Percentiles rank a stretch among this genome's conserved stretches.
Evolutionary conservation across 92 coral and sea anemone species (phyloP).

Genomic region (Meandrina meandrites): DNA sequence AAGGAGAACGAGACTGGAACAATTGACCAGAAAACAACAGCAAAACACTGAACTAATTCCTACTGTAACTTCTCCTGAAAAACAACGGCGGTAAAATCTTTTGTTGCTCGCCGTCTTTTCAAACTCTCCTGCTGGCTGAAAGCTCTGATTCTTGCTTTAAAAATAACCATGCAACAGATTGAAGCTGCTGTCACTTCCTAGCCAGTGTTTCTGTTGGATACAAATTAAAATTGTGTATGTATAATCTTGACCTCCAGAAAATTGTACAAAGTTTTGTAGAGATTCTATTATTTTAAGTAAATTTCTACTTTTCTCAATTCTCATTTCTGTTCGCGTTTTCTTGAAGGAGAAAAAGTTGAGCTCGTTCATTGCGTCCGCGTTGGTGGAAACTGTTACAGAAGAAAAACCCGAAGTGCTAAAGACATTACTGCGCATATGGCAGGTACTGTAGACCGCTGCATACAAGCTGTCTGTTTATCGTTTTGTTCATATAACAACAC

Average conservation of each 20-base stretch:
- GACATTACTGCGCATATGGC: conserved; percentile 72
- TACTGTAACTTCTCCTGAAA: no score
- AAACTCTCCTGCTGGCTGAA: neutral
- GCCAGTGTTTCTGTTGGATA: no score
- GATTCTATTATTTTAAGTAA: neutral
- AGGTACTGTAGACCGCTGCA: conserved; percentile 54
- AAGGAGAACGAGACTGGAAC: neutral
- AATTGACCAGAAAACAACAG: neutral
- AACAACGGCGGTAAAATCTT: neutral
- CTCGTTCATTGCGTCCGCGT: conserved; percentile 77
- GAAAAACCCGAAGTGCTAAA: conserved; percentile 88
- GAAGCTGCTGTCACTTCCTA: no score
- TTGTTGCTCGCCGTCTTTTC: neutral
- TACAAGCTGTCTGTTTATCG: neutral
- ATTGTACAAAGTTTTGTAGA: neutral
- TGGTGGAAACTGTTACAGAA: conserved; percentile 90
- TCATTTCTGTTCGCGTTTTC: neutral
- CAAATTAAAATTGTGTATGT: no score
- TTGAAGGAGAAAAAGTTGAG: conserved; percentile 71
- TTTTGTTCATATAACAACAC: neutral
- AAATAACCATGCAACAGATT: no score
- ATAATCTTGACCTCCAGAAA: neutral
- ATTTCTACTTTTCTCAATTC: neutral
- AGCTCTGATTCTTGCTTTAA: no score
- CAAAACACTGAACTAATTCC: no score